A percentile compares a stretch with the other conserved stretches of the same genome.
These are phyloP conservation scores for Thrips palmi DNA, from an alignment of 1,140 invertebrate species.

Conservation along the genomic window DNA sequence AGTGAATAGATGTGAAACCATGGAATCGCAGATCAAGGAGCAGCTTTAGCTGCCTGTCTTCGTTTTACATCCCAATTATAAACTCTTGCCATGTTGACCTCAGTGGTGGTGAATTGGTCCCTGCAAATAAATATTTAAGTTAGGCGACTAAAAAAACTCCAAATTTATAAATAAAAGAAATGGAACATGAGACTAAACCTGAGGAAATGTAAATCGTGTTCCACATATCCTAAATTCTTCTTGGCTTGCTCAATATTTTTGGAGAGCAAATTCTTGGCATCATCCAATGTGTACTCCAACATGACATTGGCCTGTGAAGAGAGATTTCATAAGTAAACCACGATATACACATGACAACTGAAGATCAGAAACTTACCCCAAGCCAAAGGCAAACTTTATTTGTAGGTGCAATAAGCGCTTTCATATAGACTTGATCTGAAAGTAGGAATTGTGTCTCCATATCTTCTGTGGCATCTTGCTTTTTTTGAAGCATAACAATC, in stretches of 20 bases:
- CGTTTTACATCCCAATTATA: constrained; percentile 93
- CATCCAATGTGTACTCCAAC: constrained; percentile 88
- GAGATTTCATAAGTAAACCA: no score
- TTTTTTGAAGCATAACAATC: constrained; percentile 69
- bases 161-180: neutral
- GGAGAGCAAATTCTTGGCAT: constrained; percentile 69
- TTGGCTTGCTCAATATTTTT: constrained; percentile 80
- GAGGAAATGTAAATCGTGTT: constrained; percentile 82
- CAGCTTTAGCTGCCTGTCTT: constrained; percentile 31
- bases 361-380: constrained; percentile 36
- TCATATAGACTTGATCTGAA: constrained; percentile 89
- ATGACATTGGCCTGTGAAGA: constrained; percentile 75
- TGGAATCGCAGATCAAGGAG: no score
- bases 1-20: no score
- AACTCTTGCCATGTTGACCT: constrained; percentile 94
- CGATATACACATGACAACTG: no score
- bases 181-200: constrained; percentile 24
- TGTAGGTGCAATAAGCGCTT: constrained; percentile 71
- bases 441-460: constrained; percentile 83
- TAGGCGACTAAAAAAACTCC: neutral
- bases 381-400: constrained; percentile 94
- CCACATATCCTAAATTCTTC: constrained; percentile 64
- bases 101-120: constrained; percentile 94
- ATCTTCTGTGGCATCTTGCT: constrained; percentile 46
- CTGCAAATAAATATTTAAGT: constrained; percentile 28